Evolutionary conservation across 2,888 invertebrate species (phyloP), one percentile per base, ranked within the genome.

Genomic region (Drosophila villosipedis): DNA sequence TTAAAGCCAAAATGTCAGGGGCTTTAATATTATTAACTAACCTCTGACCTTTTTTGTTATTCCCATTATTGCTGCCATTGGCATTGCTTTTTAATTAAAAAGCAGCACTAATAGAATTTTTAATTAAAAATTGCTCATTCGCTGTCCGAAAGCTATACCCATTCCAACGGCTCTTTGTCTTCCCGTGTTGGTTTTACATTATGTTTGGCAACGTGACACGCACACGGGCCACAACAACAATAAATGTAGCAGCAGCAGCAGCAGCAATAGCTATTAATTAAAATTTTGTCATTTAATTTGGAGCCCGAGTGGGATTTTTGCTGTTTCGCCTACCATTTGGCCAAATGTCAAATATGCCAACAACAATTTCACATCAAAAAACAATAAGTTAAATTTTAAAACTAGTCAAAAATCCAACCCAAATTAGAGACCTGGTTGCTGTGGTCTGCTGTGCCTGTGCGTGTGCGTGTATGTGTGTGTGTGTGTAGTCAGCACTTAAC

Each of bases 291-390:
- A 83, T 90, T 83, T 80, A 83, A 81, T 81, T 70, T 73, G 62
- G 53, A 31, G 55, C 59, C 52, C 50, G 10, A 47, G 49, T 47
- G 43, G 35, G 47, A 55, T 50, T 39, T 43, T 47, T 33, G 12
- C 57, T 50, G 58, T 57, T 63, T 57, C 53, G 49, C 54, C 66
- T 52, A 54, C 65, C 55, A 61, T 53, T 73, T 60, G 59, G 61
- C 60, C 55, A 90, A 88, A 88, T 88, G 83, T 90, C 85, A 84
- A 84, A 91, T 76, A 78, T 88, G 90, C 91, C 88, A 89, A 83
- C 87, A 89, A 73, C 85, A 88, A 81, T 81, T 78, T 78, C 61
- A 78, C 71, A 75, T 79, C 73, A 71, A 74, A 65, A 82, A 78
- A 74, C 72, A 76, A 68, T 61, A 78, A 78, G 82, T 75, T 66